These are phyloP conservation scores for Urocynchramus pylzowi DNA, from an alignment of 2,113 vertebrate species.

Conservation along the genomic window DNA sequence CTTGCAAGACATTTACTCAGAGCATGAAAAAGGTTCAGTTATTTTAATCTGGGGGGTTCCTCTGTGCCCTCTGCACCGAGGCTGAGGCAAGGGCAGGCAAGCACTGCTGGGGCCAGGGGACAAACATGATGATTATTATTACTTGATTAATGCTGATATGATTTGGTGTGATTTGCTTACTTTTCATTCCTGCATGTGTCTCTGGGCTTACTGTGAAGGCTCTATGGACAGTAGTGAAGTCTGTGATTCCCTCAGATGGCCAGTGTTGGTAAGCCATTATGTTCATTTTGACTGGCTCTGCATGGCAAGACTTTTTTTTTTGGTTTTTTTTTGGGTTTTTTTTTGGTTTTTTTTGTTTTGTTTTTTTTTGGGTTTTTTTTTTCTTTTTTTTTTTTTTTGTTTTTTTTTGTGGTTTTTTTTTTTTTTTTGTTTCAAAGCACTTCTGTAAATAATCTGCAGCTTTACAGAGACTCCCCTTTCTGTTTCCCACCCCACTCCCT, in stretches of 20 bases:
- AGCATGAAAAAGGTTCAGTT: not conserved
- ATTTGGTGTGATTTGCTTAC: not conserved
- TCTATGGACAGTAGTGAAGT: not conserved
- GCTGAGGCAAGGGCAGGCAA: not conserved
- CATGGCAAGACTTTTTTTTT: not conserved
- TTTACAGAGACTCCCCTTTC: not conserved
- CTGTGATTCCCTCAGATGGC: not conserved
- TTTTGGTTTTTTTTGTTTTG: too few relatives aligned
- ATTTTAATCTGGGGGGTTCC: not conserved
- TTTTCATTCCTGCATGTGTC: not conserved
- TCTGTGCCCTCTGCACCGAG: rapidly evolving
- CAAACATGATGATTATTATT: not conserved
- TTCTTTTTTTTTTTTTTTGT: not conserved
- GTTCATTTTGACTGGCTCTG: not conserved
- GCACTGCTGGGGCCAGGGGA: not conserved
- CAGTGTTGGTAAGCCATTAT: not conserved
- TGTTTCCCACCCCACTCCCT: not conserved
- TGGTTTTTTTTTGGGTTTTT: too few relatives aligned
- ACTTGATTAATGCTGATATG: not conserved
- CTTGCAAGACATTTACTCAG: not conserved
- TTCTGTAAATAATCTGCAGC: not conserved
- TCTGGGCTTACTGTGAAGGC: not conserved
- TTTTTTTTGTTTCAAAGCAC: not conserved
- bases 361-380: too few relatives aligned
- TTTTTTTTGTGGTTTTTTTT: not conserved